These are phyloP conservation scores for Entomobrya proxima DNA, from an alignment of 2,888 invertebrate genomes.

Conservation along the genomic window DNA sequence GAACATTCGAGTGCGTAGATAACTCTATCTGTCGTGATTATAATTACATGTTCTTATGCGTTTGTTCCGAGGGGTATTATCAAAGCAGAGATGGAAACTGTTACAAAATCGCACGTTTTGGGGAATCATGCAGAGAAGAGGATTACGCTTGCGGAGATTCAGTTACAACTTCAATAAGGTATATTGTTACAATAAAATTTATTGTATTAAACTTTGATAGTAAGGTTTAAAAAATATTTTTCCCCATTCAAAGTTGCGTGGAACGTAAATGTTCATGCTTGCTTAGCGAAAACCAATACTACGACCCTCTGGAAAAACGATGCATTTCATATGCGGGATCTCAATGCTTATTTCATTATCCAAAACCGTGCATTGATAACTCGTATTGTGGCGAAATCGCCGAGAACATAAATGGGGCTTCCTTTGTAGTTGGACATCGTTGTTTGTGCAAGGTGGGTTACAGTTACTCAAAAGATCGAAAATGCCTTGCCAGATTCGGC, in stretches of 20 bases:
- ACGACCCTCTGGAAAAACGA: conserved; percentile 37
- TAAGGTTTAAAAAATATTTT: neutral
- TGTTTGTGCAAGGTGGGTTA: conserved; percentile 61
- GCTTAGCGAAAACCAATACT: conserved; percentile 69
- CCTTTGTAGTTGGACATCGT: conserved; percentile 69
- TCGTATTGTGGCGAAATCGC: conserved; percentile 67
- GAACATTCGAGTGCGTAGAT: conserved; percentile 57
- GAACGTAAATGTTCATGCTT: conserved; percentile 66
- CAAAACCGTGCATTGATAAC: conserved; percentile 52
- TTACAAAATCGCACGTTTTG: conserved; percentile 63
- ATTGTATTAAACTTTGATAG: neutral
- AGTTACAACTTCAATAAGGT: conserved; percentile 64
- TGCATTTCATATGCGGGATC: conserved; percentile 67
- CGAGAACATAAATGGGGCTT: conserved; percentile 67
- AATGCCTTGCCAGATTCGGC: conserved; percentile 52
- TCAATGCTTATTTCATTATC: conserved; percentile 56
- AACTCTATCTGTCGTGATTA: conserved; percentile 65
- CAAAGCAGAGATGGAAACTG: conserved; percentile 67
- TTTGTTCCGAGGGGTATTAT: conserved; percentile 59
- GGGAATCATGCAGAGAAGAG: conserved; percentile 67
- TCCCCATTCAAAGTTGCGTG: conserved; percentile 46
- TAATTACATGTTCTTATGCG: conserved; percentile 67
- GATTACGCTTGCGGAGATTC: conserved; percentile 70
- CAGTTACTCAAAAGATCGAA: conserved; percentile 45
- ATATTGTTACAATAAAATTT: neutral